A percentile compares a stretch with the other conserved stretches of the same genome.
phyloP scores from a whole-genome alignment of 2,888 invertebrate species.

The Caenorhabditis afra region DNA sequence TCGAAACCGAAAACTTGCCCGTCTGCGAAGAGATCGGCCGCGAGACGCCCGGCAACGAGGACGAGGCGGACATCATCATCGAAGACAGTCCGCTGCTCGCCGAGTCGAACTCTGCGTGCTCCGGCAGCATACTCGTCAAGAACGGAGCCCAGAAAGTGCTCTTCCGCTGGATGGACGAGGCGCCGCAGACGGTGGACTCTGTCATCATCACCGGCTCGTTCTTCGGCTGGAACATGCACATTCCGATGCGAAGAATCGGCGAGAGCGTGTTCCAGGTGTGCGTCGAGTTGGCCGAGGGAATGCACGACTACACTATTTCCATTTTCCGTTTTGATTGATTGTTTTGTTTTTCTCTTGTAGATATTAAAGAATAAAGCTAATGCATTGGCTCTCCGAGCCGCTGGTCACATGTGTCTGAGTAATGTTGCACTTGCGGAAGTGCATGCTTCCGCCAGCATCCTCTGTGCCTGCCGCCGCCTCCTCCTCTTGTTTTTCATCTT shows the following conservation, averaged over 20 bases:
- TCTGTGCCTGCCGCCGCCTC: no score
- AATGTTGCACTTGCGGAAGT: no score
- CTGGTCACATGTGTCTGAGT: no score
- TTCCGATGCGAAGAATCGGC: slow-evolving; percentile 41
- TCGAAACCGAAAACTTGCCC: background rate
- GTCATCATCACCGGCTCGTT: slow-evolving; percentile 52
- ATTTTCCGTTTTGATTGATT: slow-evolving; percentile 50
- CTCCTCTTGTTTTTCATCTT: no score
- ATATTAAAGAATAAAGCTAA: background rate
- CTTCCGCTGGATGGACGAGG: slow-evolving; percentile 50
- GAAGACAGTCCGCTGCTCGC: slow-evolving; percentile 32
- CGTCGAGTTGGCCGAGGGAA: slow-evolving; percentile 34
- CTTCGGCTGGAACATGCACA: slow-evolving; percentile 55
- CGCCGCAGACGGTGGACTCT: slow-evolving; percentile 23
- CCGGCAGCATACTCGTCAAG: slow-evolving; percentile 34
- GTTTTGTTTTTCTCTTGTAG: background rate
- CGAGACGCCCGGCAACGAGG: slow-evolving; percentile 6
- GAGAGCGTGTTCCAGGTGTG: slow-evolving; percentile 27
- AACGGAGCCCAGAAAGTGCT: slow-evolving; percentile 33
- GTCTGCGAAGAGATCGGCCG: background rate
- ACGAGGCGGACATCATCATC: slow-evolving; percentile 45
- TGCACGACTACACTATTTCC: slow-evolving; percentile 48
- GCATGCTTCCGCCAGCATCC: no score
- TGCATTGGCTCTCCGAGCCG: no score
- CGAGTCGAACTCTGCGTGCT: slow-evolving; percentile 22